These are phyloP conservation scores for Dicyrtoma fusca DNA, from an alignment of 2,888 invertebrate species.

Conservation along the genomic window DNA sequence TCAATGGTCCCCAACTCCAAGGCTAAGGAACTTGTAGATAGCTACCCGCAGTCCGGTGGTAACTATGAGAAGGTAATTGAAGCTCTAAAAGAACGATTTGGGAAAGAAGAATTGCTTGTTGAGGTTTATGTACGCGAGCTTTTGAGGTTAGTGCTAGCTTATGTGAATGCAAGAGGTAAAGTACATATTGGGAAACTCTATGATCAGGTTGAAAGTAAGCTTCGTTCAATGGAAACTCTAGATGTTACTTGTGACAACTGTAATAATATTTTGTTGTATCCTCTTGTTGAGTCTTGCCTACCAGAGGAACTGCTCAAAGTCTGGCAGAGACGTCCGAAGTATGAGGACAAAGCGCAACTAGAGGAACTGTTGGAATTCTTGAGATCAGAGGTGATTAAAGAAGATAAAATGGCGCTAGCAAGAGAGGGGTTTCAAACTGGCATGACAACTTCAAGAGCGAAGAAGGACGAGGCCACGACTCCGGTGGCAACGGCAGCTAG, in stretches of 20 bases:
- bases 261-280: too few species aligned
- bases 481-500: not conserved
- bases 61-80: constrained; percentile 33
- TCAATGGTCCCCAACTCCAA: not conserved
- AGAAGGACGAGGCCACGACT: not conserved
- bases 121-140: constrained; percentile 33
- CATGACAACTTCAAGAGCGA: not conserved
- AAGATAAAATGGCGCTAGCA: constrained; percentile 25
- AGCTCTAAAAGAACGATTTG: constrained; percentile 24
- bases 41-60: constrained; percentile 25
- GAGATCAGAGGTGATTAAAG: constrained; percentile 30
- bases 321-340: too few species aligned
- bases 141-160: constrained; percentile 9
- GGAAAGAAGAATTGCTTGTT: constrained; percentile 14
- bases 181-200: constrained; percentile 33
- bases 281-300: too few species aligned
- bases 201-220: constrained; percentile 31
- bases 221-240: too few species aligned
- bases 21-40: constrained; percentile 16
- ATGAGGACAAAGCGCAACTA: too few species aligned
- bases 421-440: not conserved
- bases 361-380: constrained; percentile 30
- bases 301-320: too few species aligned
- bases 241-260: too few species aligned
- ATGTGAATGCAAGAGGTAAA: constrained; percentile 33